These are phyloP conservation scores for Pionites leucogaster DNA, from an alignment of 2,113 vertebrate species.

Conservation along the genomic window DNA sequence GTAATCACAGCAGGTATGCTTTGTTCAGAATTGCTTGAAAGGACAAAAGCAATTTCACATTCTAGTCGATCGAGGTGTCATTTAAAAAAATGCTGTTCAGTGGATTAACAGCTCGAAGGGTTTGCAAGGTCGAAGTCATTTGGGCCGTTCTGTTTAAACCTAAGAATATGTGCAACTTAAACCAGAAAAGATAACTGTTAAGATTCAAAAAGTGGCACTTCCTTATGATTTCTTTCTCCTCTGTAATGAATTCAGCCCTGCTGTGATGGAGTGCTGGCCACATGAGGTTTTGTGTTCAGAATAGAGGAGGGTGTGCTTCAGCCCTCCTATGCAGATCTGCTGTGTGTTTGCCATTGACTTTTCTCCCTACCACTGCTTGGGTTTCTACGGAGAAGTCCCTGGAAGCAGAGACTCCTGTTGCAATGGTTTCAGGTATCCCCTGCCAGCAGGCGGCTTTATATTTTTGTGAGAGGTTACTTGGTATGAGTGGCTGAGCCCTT, in stretches of 20 bases:
- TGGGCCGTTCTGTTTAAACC: not conserved
- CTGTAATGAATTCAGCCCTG: not conserved
- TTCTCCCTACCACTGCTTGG: not conserved
- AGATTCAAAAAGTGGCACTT: not conserved
- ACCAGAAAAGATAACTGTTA: not conserved
- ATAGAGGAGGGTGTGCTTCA: not conserved
- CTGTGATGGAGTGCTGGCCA: accelerated
- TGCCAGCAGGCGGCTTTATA: not conserved
- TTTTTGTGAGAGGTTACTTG: not conserved
- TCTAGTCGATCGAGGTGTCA: not conserved
- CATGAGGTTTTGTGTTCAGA: accelerated
- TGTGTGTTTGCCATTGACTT: not conserved
- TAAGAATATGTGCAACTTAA: not conserved
- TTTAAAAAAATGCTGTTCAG: not conserved
- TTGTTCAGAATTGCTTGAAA: constrained; percentile 42
- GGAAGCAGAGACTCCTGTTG: not conserved
- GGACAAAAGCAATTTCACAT: constrained; percentile 41
- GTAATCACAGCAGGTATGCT: constrained; percentile 40
- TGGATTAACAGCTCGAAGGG: not conserved
- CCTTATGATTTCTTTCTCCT: not conserved
- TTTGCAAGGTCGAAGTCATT: not conserved
- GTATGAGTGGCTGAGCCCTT: not conserved
- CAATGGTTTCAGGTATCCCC: not conserved
- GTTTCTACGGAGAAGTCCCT: not conserved
- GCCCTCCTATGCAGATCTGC: not conserved